Percentiles rank a stretch among this genome's conserved stretches.
phyloP scores from a whole-genome alignment of 2,888 invertebrate species.

The Saturnia pavonia region DNA sequence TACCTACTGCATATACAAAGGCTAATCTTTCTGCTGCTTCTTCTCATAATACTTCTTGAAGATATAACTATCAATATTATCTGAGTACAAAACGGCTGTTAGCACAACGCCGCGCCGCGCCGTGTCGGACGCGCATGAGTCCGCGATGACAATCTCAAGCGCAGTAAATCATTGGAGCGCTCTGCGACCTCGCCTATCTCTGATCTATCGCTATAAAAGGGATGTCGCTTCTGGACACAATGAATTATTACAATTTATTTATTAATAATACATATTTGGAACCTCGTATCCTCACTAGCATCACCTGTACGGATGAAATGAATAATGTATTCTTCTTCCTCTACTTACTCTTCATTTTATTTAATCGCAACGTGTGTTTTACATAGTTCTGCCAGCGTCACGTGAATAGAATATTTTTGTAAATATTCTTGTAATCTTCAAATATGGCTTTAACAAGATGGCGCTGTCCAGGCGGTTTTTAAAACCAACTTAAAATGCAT shows the following conservation, averaged over 20 bases:
- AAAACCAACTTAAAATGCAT: no score
- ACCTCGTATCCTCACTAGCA: background rate
- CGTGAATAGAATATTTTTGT: no score
- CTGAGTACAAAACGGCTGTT: conserved; percentile 3
- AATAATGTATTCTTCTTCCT: background rate
- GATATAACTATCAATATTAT: conserved; percentile 1
- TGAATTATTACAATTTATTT: background rate
- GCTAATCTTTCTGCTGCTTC: no score
- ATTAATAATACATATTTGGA: background rate
- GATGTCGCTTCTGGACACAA: background rate
- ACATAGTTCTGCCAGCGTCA: no score
- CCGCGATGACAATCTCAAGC: conserved; percentile 45
- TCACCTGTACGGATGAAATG: background rate
- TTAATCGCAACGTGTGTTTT: no score
- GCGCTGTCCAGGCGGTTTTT: no score
- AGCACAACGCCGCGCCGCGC: background rate
- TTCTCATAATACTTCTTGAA: background rate
- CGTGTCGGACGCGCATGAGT: conserved; percentile 15
- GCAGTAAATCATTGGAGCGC: conserved; percentile 55
- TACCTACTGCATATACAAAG: no score
- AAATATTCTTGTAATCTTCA: no score
- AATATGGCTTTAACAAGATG: no score
- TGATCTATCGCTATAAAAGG: conserved; percentile 35
- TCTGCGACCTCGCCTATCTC: conserved; percentile 49
- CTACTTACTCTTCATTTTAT: no score